A percentile compares a stretch with the other conserved stretches of the same genome.
phyloP scores from a whole-genome alignment of 2,888 invertebrate species.

The Aporophyla nigra region DNA sequence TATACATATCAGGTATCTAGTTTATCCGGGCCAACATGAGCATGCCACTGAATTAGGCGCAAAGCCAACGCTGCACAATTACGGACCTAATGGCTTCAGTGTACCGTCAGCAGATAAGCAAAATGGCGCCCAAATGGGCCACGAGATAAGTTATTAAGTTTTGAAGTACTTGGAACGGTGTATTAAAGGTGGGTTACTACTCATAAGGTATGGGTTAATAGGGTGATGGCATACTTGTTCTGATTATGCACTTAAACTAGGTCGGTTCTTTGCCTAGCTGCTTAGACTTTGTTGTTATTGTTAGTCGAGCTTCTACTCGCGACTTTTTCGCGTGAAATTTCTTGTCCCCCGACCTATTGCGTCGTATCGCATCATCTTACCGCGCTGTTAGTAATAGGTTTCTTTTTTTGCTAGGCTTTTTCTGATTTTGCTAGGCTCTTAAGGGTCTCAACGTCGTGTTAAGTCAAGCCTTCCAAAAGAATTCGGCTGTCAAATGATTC shows the following conservation, averaged over 20 bases:
- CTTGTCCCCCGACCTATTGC: too few species aligned
- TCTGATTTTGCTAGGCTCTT: too few species aligned
- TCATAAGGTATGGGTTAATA: slow-evolving; percentile 8
- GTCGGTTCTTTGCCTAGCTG: not conserved
- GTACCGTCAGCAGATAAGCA: slow-evolving; percentile 65
- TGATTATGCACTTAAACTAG: slow-evolving; percentile 13
- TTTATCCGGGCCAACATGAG: slow-evolving; percentile 51
- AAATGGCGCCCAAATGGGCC: slow-evolving; percentile 55
- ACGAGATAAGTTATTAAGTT: slow-evolving; percentile 54
- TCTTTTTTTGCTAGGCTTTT: too few species aligned
- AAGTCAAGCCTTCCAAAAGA: too few species aligned
- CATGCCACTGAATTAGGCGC: slow-evolving; percentile 76
- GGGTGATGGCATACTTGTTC: not conserved
- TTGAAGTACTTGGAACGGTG: slow-evolving; percentile 28
- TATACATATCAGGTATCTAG: slow-evolving; percentile 56
- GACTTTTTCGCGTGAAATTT: too few species aligned
- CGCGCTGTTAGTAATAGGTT: too few species aligned
- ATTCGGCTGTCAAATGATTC: too few species aligned
- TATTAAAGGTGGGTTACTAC: slow-evolving; percentile 29
- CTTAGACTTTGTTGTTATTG: not conserved
- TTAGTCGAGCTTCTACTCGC: not conserved
- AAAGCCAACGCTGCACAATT: slow-evolving; percentile 77
- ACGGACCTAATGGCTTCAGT: slow-evolving; percentile 71
- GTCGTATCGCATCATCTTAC: too few species aligned
- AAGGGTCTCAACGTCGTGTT: too few species aligned